Base-by-base conservation (phyloP, 2,113 vertebrate genomes). In the Puma concolor region DNA sequence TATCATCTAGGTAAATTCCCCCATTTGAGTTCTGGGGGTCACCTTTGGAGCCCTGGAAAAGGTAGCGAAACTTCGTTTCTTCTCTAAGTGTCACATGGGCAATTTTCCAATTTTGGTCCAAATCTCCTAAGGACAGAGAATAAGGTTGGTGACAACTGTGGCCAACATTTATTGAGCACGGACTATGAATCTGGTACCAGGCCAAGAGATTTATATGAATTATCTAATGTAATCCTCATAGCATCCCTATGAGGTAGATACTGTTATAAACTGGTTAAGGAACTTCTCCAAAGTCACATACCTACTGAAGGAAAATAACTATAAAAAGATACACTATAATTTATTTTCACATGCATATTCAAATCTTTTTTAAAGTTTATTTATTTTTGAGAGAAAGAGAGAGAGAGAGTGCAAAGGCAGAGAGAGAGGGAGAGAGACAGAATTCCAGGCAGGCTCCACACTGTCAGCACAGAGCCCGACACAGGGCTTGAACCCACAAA, bases 1-100 rank as follows among this genome's bases (percentile, higher is more conserved):
- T 92, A 31, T 99, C 99, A 21, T 99, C 99, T 0, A 99, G 98
- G 86, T 96, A 98, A 98, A 99, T 99, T 9, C 99, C 99, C 17
- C 99, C 99, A 0, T 9, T 6, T 0, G 99, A 99, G 21, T 97
- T 95, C 25, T 48, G 57, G 50, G 99, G 95, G 69, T 98, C 54
- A 0, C 99, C 99, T 2, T 98, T 99, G 25, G 99, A 93, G 3
- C 99, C 99, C 97, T 99, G 99, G 98, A 99, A 99, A 60, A 99
- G 80, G 77, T 99, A 99, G 72, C 99, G 99, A 97, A 99, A 99
- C 91, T 99, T 99, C 92, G 95, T 98, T 31, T 98, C 98, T 7
- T 99, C 98, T 0, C 98, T 98, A 95, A 99, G 96, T 7, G 99
- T 98, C 41, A 99, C 99, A 0, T 99, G 99, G 57, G 98, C 99